phyloP scores from a whole-genome alignment of 2,113 vertebrate genomes.

The Epinephelus moara region DNA sequence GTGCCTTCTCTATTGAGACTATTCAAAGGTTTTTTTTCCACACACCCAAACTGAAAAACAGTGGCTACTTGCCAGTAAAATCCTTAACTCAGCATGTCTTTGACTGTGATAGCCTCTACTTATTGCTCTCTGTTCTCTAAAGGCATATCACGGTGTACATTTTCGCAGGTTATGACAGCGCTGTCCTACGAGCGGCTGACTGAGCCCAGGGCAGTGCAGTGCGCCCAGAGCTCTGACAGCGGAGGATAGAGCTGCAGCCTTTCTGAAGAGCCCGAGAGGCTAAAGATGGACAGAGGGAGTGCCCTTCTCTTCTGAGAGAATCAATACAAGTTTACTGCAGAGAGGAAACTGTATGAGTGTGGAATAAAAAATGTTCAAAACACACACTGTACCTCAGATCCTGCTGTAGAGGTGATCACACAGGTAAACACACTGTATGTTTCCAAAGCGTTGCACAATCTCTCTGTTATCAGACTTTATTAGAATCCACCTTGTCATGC shows the following conservation, averaged over 20 bases:
- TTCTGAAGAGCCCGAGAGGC: conserved; percentile 20
- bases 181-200: conserved; percentile 85
- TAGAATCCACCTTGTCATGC: conserved; percentile 8
- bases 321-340: conserved; percentile 50
- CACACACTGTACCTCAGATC: conserved; percentile 23
- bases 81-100: conserved; percentile 61
- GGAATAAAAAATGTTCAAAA: conserved; percentile 49
- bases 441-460: conserved; percentile 1
- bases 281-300: conserved; percentile 20
- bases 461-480: conserved; percentile 24
- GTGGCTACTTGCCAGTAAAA: conserved; percentile 30
- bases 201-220: conserved; percentile 75
- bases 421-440: neutral
- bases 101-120: conserved; percentile 11
- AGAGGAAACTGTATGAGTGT: conserved; percentile 35
- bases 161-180: conserved; percentile 85
- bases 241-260: conserved; percentile 62
- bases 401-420: conserved; percentile 22
- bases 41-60: neutral
- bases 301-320: conserved; percentile 49
- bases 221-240: conserved; percentile 76
- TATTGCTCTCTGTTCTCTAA: conserved; percentile 34
- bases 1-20: conserved; percentile 7
- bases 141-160: conserved; percentile 31
- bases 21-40: conserved; percentile 4